These are phyloP conservation scores for Callaeas wilsoni DNA, from an alignment of 2,113 vertebrate genomes.

Conservation along the genomic window DNA sequence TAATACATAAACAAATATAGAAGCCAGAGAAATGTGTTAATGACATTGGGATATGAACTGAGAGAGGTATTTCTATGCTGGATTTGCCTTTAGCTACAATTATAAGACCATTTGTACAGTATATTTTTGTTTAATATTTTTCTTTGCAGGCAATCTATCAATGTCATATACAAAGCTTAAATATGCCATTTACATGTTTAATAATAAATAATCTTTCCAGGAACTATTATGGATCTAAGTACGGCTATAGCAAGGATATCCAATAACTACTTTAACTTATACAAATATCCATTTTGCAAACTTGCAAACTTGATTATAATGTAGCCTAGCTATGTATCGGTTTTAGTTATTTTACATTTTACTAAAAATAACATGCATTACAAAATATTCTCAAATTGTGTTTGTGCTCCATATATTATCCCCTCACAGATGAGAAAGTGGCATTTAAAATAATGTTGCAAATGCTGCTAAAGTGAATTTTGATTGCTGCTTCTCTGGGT, in stretches of 20 bases:
- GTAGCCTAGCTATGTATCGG: background rate
- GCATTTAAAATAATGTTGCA: background rate
- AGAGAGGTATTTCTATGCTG: background rate
- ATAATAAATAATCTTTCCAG: constrained; percentile 42
- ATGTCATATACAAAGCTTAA: constrained; percentile 5
- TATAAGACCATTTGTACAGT: constrained; percentile 10
- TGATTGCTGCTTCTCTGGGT: background rate
- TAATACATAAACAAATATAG: background rate
- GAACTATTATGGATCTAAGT: constrained; percentile 27
- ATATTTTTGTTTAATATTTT: constrained; percentile 32
- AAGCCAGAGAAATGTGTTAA: background rate
- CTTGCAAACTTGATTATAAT: background rate
- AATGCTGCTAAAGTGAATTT: background rate
- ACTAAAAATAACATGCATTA: background rate
- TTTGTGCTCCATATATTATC: background rate
- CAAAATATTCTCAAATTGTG: background rate
- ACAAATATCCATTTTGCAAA: constrained; percentile 15
- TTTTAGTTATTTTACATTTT: constrained; percentile 17
- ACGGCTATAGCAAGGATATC: constrained; percentile 12
- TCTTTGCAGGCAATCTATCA: background rate
- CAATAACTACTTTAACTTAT: constrained; percentile 14
- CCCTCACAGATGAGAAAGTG: background rate
- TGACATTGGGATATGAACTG: background rate
- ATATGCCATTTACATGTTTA: constrained; percentile 40
- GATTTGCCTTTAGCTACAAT: constrained; percentile 22